Evolutionary conservation across 2,797 vertebrate genomes (phyloP), one percentile per base, ranked within the genome.

Genomic region (Sebastes minor): DNA sequence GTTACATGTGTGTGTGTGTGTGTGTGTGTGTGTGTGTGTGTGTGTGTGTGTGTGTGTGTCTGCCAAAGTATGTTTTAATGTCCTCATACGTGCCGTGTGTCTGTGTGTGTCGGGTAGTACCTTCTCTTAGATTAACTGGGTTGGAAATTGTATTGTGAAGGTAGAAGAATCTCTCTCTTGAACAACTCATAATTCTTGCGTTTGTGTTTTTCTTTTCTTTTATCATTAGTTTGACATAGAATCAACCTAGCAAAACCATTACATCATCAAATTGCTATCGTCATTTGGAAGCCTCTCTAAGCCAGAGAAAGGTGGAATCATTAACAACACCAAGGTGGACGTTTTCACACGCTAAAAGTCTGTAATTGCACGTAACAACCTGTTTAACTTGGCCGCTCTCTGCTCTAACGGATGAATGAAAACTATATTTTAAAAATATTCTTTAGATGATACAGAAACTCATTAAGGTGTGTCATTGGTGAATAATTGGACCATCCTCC

Each of bases 401-500:
- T 55, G 8, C 6, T 65, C 71, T 78, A 79, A 78, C 52, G 27
- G 74, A 77, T 66, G 28, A 69, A 65, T 78, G 23, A 71, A 52
- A 64, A 72, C 57, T 49, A 52, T 60, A 56, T 64, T 49, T 61
- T 20, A 4, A 71, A 59, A 61, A 76, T 84, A 53, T 56, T 52
- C 20, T 63, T 69, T 55, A 75, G 64, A 78, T 77, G 32, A 71
- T 70, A 35, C 22, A 68, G 53, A 79, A 77, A 70, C 46, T 66
- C 59, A 72, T 81, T 68, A 46, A 66, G 73, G 14, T 83, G 38
- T 64, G 71, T 56, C 28, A 62, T 73, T 72, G 63, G 53, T 62
- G 55, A 78, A 75, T 80, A 84, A 76, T 70, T 86, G 35, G 11
- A 74, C n/a, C 20, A 52, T 22, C n/a, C 32, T 77, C 35, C 13